Base-by-base conservation (phyloP, 1,140 invertebrate genomes). In the Cecropterus lyciades region DNA sequence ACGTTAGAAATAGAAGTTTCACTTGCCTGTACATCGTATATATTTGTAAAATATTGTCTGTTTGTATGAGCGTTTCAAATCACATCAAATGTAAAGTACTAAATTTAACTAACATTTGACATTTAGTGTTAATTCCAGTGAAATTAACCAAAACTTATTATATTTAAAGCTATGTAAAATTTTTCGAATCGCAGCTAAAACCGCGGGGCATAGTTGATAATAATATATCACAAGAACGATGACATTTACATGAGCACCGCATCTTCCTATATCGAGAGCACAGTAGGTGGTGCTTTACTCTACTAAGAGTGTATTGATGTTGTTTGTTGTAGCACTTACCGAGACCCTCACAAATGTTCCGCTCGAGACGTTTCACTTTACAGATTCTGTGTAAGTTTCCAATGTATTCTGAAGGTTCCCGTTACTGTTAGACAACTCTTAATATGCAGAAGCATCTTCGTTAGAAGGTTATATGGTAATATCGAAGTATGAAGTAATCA, bases 261-360 rank as follows among this genome's bases (percentile, higher is more conserved):
- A 53, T 37, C 27, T 40, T 53, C 51, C 30, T 53, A 53, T 56
- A 67, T 56, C 17, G 68, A 74, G 68, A 72, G 59, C 80, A 40
- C 77, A 75, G 77, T 85, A 84, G 84, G 83, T 89, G 85, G 85
- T 72, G 75, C 70, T 73, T 72, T 71, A 67, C 63, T 70, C 49
- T 40, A 67, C 73, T 80, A 77, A 79, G 76, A 87, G 83, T 79
- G 67, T 78, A 82, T 85, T 79, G 78, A 82, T 86, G 79, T 77
- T 85, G 82, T 89, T 89, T 84, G 80, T 71, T 76, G 65, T 78
- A 78, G 72, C 83, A 89, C 84, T 89, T 89, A 87, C 77, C 77
- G 77, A 67, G 65, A 74, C 70, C 40, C 40, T 69, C 49, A 56
- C 63, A 76, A 78, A 84, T 79, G 71, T 70, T 33, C 45, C 64